phyloP scores from a whole-genome alignment of 1,140 invertebrate species.

The Orchestia grillus region DNA sequence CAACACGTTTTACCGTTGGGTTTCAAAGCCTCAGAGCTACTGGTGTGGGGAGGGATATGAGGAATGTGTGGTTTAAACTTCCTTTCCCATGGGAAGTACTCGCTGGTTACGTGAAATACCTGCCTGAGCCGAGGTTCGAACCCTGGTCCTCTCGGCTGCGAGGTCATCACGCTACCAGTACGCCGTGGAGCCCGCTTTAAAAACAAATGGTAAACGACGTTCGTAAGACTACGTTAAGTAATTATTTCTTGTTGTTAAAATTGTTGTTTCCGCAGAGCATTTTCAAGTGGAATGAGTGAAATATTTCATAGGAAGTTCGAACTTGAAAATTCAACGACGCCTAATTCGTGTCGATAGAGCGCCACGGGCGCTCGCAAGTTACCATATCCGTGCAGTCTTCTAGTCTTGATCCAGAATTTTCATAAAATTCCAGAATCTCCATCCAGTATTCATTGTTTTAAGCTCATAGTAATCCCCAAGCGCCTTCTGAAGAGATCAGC shows the following conservation, averaged over 20 bases:
- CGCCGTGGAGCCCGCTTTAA: no score
- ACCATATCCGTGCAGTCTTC: neutral
- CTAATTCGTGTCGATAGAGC: neutral
- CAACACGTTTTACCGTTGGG: no score
- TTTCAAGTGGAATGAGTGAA: neutral
- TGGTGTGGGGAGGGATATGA: no score
- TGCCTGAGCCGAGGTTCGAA: no score
- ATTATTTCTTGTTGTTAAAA: neutral
- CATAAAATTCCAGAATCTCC: conserved; percentile 32
- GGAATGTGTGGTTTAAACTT: no score
- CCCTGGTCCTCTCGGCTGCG: no score
- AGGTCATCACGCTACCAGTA: no score
- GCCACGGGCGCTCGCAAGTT: neutral
- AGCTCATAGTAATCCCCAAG: conserved; percentile 44
- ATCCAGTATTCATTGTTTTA: conserved; percentile 54
- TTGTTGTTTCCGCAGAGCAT: neutral
- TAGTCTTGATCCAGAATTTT: conserved; percentile 12
- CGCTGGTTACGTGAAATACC: no score
- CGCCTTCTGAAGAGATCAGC: conserved; percentile 53
- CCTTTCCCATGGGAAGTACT: no score
- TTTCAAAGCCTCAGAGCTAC: neutral
- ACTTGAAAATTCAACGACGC: neutral
- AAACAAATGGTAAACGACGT: neutral
- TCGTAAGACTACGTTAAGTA: neutral
- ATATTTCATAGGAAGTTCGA: neutral